A percentile compares a stretch with the other conserved stretches of the same genome.
These are phyloP conservation scores for Parapsyche elsis DNA, from an alignment of 1,140 invertebrate genomes.

Conservation along the genomic window DNA sequence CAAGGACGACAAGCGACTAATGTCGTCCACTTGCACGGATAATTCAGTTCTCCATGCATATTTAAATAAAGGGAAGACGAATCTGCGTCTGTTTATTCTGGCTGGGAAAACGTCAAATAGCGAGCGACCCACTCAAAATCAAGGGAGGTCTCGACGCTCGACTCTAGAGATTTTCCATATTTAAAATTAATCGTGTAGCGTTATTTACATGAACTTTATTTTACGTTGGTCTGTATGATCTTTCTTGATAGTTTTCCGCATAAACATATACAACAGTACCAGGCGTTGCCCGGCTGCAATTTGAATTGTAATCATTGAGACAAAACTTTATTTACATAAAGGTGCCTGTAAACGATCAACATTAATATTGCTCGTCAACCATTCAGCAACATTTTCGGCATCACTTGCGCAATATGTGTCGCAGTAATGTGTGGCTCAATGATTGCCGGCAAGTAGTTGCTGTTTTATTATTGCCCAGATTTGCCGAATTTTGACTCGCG, in stretches of 20 bases:
- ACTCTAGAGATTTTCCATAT: not conserved
- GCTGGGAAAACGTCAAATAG: not conserved
- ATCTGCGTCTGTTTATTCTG: constrained; percentile 17
- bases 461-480: too few species aligned
- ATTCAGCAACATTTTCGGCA: too few species aligned
- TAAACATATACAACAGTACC: too few species aligned
- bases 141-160: not conserved
- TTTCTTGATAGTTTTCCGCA: not conserved
- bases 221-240: not conserved
- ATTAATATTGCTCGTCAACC: too few species aligned
- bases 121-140: not conserved
- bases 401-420: too few species aligned
- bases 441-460: too few species aligned
- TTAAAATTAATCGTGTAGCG: not conserved
- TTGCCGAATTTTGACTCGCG: too few species aligned
- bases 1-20: constrained; percentile 5
- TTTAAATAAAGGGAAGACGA: constrained; percentile 7
- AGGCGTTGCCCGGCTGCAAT: too few species aligned
- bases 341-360: too few species aligned
- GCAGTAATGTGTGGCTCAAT: too few species aligned
- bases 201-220: not conserved
- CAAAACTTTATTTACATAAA: too few species aligned
- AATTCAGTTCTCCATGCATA: constrained; percentile 12
- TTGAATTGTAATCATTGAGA: too few species aligned
- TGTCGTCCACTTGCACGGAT: not conserved